Evolutionary conservation across 1,140 invertebrate species (phyloP), one percentile per base, ranked within the genome.

Genomic region (Apis cerana): DNA sequence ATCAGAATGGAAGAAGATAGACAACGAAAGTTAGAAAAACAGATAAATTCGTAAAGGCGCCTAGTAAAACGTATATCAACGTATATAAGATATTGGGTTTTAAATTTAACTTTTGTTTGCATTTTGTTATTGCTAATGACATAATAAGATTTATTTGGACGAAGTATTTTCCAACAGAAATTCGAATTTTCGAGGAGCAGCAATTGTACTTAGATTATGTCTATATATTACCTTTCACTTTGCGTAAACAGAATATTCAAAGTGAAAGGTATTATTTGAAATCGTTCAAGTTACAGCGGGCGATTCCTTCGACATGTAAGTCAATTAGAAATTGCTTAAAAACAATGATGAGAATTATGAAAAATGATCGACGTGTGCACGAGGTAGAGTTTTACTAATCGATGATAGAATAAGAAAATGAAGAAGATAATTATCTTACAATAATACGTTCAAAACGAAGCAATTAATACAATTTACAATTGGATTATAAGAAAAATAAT

Each of bases 311-410:
- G 11, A 59, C 54, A n/a, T n/a, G 12, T 12, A 17, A 56, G 27
- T 15, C n/a, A 48, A 10, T 17, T 52, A 69, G 62, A 82, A 76
- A 82, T 61, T 76, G 54, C 43, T 76, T 76, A 33, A 61, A 76
- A 68, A 76, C 52, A 43, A 33, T 58, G 71, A 75, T 43, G 79
- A 74, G 78, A 80, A 74, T 71, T 74, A 75, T 56, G 70, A 75
- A n/a, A 76, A 75, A 82, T 76, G 56, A 69, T 81, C 80, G 64
- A 76, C 80, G n/a, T 48, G 74, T 69, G 72, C 72, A 82, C 80
- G 80, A 82, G 80, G 80, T 82, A 82, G 80, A 82, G 74, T 68
- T 68, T 82, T 52, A 50, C 62, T 82, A 68, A 82, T 69, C 48
- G 74, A 54, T 27, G 80, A 80, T 13, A 75, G 80, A 82, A 76